A percentile compares a stretch with the other conserved stretches of the same genome.
Conservation (phyloP, 1,140 invertebrate genomes). For the Gryllus bimaculatus region DNA sequence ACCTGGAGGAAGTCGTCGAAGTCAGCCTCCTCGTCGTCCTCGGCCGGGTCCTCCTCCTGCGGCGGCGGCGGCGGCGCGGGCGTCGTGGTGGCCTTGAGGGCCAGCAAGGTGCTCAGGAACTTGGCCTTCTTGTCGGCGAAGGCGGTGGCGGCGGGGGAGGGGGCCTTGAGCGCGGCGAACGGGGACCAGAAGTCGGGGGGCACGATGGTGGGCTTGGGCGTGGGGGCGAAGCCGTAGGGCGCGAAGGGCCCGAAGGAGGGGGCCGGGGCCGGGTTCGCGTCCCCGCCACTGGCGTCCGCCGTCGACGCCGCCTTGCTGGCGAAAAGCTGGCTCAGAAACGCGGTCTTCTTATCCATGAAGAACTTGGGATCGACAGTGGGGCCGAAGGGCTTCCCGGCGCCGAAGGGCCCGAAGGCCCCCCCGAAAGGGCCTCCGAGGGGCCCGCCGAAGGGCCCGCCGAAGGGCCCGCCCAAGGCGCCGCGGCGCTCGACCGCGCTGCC, state of each 20-base stretch:
- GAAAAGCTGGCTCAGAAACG: constrained; percentile 33
- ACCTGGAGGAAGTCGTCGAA: too few species aligned
- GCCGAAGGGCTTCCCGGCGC: constrained; percentile 31
- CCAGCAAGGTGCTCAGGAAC: not conserved
- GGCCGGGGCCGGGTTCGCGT: too few species aligned
- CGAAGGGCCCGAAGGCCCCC: constrained; percentile 17
- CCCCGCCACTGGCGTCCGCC: constrained; percentile 28
- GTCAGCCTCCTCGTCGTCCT: too few species aligned
- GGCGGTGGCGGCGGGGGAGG: too few species aligned
- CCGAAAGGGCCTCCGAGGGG: too few species aligned
- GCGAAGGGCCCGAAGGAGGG: not conserved
- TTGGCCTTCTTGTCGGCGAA: not conserved
- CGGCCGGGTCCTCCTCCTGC: too few species aligned
- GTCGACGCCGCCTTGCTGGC: constrained; percentile 29
- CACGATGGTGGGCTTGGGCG: constrained; percentile 26
- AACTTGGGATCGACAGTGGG: constrained; percentile 31
- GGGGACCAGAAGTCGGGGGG: not conserved
- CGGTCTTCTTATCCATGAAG: constrained; percentile 32
- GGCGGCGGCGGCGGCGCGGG: too few species aligned
- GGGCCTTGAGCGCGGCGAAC: not conserved
- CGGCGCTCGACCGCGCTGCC: too few species aligned
- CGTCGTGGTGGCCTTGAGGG: not conserved
- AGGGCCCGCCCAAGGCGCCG: too few species aligned
- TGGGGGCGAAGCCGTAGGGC: constrained; percentile 23
- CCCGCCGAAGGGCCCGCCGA: too few species aligned